phyloP scores from a whole-genome alignment of 2,797 vertebrate species.

The Amblyraja radiata region DNA sequence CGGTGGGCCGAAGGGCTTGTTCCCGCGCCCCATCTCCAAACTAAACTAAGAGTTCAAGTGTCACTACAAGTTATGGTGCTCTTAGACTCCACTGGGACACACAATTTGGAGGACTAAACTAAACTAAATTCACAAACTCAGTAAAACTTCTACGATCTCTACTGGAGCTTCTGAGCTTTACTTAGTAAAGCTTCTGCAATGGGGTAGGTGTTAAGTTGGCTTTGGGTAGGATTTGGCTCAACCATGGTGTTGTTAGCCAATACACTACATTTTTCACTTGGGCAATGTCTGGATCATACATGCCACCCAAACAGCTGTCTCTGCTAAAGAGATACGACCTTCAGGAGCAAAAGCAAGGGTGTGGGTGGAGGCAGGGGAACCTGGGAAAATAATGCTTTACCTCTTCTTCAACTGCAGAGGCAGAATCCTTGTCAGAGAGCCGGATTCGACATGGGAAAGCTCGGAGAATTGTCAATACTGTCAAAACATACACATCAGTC shows the following conservation, averaged over 20 bases:
- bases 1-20: too few species aligned
- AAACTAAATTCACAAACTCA: not conserved
- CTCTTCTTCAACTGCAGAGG: constrained; percentile 79
- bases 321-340: not conserved
- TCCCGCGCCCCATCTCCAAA: too few species aligned
- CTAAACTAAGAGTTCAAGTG: too few species aligned
- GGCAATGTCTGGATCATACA: not conserved
- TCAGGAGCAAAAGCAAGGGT: not conserved
- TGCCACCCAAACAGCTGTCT: not conserved
- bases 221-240: not conserved
- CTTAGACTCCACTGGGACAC: too few species aligned
- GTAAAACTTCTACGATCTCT: not conserved
- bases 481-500: constrained; percentile 21
- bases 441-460: constrained; percentile 88
- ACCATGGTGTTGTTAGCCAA: not conserved
- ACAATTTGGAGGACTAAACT: too few species aligned
- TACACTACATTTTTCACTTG: not conserved
- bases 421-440: constrained; percentile 70
- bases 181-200: not conserved
- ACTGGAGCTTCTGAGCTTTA: too few species aligned
- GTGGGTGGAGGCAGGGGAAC: not conserved
- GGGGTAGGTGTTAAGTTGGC: not conserved
- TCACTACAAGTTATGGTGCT: too few species aligned
- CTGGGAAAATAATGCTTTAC: constrained; percentile 50
- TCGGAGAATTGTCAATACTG: constrained; percentile 83